Percentiles rank a stretch among this genome's conserved stretches.
phyloP scores from a whole-genome alignment of 2,113 vertebrate genomes.

The Speoplatyrhinus poulsoni region DNA sequence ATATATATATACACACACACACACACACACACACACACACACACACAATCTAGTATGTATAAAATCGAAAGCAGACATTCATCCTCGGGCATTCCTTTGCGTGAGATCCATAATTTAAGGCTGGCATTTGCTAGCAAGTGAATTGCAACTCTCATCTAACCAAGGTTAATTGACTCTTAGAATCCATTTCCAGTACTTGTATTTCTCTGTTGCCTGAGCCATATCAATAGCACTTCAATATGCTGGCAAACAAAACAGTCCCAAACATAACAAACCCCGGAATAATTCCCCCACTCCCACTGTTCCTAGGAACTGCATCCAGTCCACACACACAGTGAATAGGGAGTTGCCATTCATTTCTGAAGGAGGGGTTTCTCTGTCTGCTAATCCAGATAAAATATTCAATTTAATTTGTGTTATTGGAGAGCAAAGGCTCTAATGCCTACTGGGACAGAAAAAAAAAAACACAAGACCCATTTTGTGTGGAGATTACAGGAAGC shows the following conservation, averaged over 20 bases:
- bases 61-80: conserved; percentile 38
- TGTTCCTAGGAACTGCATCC: conserved; percentile 31
- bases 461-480: too few relatives aligned
- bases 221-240: conserved; percentile 68
- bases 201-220: conserved; percentile 50
- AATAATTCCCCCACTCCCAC: conserved; percentile 46
- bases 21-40: too few relatives aligned
- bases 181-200: conserved; percentile 62
- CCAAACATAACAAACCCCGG: conserved; percentile 50
- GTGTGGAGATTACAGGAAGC: too few relatives aligned
- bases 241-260: conserved; percentile 61
- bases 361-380: conserved; percentile 39
- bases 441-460: too few relatives aligned
- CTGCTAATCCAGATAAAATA: conserved; percentile 58
- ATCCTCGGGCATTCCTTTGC: conserved; percentile 50
- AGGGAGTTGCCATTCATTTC: conserved; percentile 35
- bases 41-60: not conserved
- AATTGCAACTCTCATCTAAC: conserved; percentile 59
- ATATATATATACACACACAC: too few relatives aligned
- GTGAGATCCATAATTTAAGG: conserved; percentile 51
- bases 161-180: conserved; percentile 73
- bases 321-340: conserved; percentile 8
- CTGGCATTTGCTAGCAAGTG: conserved; percentile 51
- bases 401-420: conserved; percentile 40
- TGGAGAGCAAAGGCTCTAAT: not conserved